A percentile compares a stretch with the other conserved stretches of the same genome.
These are phyloP conservation scores for Agrilus planipennis DNA, from an alignment of 1,140 invertebrate species.

Conservation along the genomic window DNA sequence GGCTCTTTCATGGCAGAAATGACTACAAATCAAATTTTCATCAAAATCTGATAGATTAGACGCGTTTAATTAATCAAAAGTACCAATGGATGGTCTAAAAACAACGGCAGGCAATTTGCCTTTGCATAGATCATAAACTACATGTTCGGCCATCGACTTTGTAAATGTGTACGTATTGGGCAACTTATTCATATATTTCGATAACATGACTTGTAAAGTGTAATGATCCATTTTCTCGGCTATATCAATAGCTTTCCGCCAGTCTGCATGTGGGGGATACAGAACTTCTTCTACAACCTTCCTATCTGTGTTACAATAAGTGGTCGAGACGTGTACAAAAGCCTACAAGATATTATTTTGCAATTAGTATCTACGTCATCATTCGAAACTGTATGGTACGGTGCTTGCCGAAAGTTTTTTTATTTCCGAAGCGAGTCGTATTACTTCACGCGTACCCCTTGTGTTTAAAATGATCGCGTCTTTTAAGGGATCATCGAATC, in stretches of 20 bases:
- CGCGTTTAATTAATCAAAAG: not conserved
- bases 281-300: constrained; percentile 60
- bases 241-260: constrained; percentile 70
- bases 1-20: constrained; percentile 53
- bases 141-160: constrained; percentile 68
- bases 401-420: constrained; percentile 37
- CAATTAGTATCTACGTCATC: not conserved
- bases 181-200: constrained; percentile 56
- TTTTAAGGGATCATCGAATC: constrained; percentile 66
- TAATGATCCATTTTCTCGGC: constrained; percentile 66
- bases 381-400: not conserved
- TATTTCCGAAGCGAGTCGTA: constrained; percentile 44
- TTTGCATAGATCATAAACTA: constrained; percentile 55
- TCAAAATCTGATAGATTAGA: no score
- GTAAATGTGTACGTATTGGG: constrained; percentile 84
- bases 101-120: constrained; percentile 66
- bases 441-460: constrained; percentile 42
- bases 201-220: constrained; percentile 50
- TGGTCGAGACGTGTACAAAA: constrained; percentile 75
- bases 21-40: constrained; percentile 37
- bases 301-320: constrained; percentile 65
- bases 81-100: constrained; percentile 84
- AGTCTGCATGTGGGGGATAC: constrained; percentile 74
- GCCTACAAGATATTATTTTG: constrained; percentile 34
- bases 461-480: constrained; percentile 43